Evolutionary conservation across 2,113 vertebrate species (phyloP).

Genomic region (Eptatretus burgeri): DNA sequence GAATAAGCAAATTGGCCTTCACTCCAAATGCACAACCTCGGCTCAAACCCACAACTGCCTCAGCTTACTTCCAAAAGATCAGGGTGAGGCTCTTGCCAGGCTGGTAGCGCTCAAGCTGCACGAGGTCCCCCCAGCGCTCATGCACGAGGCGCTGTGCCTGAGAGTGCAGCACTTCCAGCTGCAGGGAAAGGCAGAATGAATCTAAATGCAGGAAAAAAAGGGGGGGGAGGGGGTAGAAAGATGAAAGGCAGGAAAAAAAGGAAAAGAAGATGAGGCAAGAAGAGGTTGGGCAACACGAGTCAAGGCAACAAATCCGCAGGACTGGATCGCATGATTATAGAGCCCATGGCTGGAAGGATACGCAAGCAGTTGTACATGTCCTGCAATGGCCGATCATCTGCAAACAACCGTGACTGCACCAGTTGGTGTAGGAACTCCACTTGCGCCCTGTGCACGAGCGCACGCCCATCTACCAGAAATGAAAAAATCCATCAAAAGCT

Average conservation of each 20-base stretch:
- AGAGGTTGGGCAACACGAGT: too few species aligned
- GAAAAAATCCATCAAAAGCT: too few species aligned
- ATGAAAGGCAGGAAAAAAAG: background rate
- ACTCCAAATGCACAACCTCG: conserved; percentile 8
- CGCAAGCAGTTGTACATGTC: conserved; percentile 96
- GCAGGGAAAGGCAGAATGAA: conserved; percentile 86
- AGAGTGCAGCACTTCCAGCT: conserved; percentile 82
- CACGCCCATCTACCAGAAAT: conserved; percentile 38
- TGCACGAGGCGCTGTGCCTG: conserved; percentile 76
- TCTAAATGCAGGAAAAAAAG: conserved; percentile 35
- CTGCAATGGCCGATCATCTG: conserved; percentile 88
- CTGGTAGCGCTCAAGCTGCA: conserved; percentile 73
- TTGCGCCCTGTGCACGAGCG: conserved; percentile 84
- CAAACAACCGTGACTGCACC: conserved; percentile 78
- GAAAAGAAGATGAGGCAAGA: too few species aligned
- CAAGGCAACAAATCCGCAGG: too few species aligned
- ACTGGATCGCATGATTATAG: too few species aligned
- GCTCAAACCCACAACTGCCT: background rate
- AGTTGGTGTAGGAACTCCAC: conserved; percentile 87
- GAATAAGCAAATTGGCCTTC: background rate
- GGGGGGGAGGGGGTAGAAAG: conserved; percentile 14
- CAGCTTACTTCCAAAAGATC: conserved; percentile 84
- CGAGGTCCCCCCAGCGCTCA: conserved; percentile 94
- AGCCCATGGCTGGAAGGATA: conserved; percentile 34
- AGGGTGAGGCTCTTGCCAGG: conserved; percentile 76